Conservation (phyloP, 2,113 vertebrate species). For the Mus pahari region DNA sequence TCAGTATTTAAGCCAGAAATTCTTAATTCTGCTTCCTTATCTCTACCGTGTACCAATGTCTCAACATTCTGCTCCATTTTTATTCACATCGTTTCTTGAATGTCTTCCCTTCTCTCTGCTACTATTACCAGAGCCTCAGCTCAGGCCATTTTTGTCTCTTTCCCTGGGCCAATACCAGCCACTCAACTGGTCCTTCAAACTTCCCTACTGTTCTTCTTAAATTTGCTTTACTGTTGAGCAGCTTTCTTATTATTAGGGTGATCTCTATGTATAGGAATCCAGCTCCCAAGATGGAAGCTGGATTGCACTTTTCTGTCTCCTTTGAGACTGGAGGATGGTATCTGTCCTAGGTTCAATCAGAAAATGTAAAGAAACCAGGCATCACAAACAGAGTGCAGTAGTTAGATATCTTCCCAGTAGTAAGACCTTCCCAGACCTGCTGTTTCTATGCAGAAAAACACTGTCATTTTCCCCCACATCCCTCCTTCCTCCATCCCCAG, state of each 20-base stretch:
- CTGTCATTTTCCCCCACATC: background rate
- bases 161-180: background rate
- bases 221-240: background rate
- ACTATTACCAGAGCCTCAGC: background rate
- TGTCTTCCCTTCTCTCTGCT: background rate
- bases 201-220: background rate
- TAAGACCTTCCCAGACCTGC: background rate
- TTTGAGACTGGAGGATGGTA: background rate
- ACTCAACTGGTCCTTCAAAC: background rate
- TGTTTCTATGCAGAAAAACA: background rate
- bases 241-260: background rate
- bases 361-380: background rate
- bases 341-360: background rate
- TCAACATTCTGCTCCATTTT: slow-evolving; percentile 43
- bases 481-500: background rate
- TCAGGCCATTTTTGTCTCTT: background rate
- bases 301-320: background rate
- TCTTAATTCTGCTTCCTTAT: slow-evolving; percentile 34
- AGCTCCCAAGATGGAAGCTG: background rate
- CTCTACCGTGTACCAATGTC: background rate
- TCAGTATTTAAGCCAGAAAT: slow-evolving; percentile 46
- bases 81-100: background rate
- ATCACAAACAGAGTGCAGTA: background rate
- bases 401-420: background rate
- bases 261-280: background rate